Conservation (phyloP, 2,888 invertebrate genomes). For the Archips xylosteana region DNA sequence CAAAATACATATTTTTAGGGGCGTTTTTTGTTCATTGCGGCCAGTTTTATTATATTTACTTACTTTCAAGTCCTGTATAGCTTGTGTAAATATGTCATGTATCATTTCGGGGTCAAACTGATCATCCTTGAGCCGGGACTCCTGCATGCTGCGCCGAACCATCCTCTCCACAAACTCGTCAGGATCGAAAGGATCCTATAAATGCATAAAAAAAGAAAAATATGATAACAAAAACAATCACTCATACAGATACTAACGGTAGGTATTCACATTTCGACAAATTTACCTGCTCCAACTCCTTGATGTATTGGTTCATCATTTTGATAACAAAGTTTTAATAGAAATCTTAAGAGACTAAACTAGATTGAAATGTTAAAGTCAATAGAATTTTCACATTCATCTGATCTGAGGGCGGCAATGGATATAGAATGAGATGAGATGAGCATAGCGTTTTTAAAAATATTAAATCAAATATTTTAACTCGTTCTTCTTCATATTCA, state of each 20-base stretch:
- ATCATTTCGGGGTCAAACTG: conserved; percentile 94
- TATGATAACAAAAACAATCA: background rate
- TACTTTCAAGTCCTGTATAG: conserved; percentile 91
- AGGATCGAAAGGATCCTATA: conserved; percentile 97
- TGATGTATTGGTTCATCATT: conserved; percentile 95
- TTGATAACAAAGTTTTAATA: conserved; percentile 62
- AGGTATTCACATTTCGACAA: background rate
- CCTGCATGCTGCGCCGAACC: conserved; percentile 96
- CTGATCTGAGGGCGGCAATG: background rate
- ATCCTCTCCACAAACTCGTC: conserved; percentile 98
- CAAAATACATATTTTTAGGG: no score
- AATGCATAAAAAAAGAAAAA: conserved; percentile 43
- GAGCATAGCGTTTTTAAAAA: background rate
- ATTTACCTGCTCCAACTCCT: conserved; percentile 93
- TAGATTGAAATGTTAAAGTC: background rate
- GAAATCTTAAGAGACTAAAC: conserved; percentile 12
- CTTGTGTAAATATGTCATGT: conserved; percentile 96
- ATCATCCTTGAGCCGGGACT: conserved; percentile 87
- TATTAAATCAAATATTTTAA: background rate
- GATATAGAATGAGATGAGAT: background rate
- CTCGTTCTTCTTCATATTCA: conserved; percentile 9
- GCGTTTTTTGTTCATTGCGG: no score
- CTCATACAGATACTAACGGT: background rate
- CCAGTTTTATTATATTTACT: conserved; percentile 12
- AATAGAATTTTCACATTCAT: conserved; percentile 15